Percentiles rank a stretch among this genome's conserved stretches.
phyloP scores from a whole-genome alignment of 2,888 invertebrate species.

The Phortica magna region DNA sequence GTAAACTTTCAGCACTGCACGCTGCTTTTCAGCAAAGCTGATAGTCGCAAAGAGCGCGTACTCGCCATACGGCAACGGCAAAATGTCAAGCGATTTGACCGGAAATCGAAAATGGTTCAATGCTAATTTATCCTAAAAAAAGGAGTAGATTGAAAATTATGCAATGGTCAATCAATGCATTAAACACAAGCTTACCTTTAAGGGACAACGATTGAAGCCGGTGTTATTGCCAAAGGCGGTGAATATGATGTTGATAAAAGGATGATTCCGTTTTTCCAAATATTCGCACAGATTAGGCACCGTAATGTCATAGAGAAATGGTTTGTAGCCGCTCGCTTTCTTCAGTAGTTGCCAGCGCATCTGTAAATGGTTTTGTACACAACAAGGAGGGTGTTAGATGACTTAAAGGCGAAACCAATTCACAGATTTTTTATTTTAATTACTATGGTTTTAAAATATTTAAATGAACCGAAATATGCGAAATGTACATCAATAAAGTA shows the following conservation, averaged over 20 bases:
- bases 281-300: conserved; percentile 61
- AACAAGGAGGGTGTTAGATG: too few species aligned
- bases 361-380: conserved; percentile 38
- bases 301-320: conserved; percentile 60
- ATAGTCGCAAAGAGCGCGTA: conserved; percentile 62
- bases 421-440: too few species aligned
- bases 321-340: conserved; percentile 66
- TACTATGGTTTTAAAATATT: too few species aligned
- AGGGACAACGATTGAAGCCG: conserved; percentile 57
- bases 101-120: conserved; percentile 62
- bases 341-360: conserved; percentile 65
- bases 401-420: too few species aligned
- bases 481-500: too few species aligned
- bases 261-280: conserved; percentile 66
- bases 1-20: conserved; percentile 53
- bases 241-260: conserved; percentile 62
- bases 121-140: conserved; percentile 48
- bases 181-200: conserved; percentile 48
- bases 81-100: conserved; percentile 49
- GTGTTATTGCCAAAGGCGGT: conserved; percentile 55
- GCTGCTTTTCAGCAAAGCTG: conserved; percentile 45
- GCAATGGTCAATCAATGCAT: too few species aligned
- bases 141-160: neutral
- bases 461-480: too few species aligned
- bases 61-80: conserved; percentile 61